phyloP scores from a whole-genome alignment of 2,113 vertebrate genomes.

The Mesitornis unicolor region DNA sequence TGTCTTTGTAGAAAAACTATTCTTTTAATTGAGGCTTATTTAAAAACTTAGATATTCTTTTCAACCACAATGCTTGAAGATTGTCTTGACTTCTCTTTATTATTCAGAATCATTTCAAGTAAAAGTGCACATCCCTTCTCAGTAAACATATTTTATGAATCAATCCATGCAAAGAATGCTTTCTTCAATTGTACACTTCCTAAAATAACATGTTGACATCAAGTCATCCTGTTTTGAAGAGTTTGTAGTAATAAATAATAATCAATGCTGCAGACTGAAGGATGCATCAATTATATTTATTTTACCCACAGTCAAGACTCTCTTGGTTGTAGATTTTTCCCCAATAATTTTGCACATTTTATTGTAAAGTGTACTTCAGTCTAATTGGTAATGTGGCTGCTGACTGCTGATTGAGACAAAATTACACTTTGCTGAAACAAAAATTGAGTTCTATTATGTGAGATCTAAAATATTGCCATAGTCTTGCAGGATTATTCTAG shows the following conservation, averaged over 20 bases:
- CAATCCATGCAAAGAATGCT: conserved; percentile 59
- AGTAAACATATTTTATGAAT: conserved; percentile 64
- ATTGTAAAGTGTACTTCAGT: conserved; percentile 54
- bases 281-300: conserved; percentile 64
- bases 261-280: conserved; percentile 64
- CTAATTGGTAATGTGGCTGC: conserved; percentile 61
- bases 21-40: conserved; percentile 54
- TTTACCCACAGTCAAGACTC: conserved; percentile 35
- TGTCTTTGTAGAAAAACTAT: conserved; percentile 27
- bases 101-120: conserved; percentile 67
- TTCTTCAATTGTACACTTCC: conserved; percentile 50
- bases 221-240: conserved; percentile 67
- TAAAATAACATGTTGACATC: conserved; percentile 62
- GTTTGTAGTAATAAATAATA: conserved; percentile 72
- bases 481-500: conserved; percentile 1
- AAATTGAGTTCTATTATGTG: conserved; percentile 56
- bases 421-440: conserved; percentile 65
- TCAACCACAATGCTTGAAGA: conserved; percentile 3
- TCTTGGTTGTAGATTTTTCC: conserved; percentile 32
- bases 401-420: conserved; percentile 53
- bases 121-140: conserved; percentile 45
- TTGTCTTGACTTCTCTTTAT: conserved; percentile 10
- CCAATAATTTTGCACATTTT: conserved; percentile 43
- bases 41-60: conserved; percentile 42
- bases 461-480: conserved; percentile 45